Base-by-base conservation (phyloP, 2,888 invertebrate genomes). In the Erynnis tages region DNA sequence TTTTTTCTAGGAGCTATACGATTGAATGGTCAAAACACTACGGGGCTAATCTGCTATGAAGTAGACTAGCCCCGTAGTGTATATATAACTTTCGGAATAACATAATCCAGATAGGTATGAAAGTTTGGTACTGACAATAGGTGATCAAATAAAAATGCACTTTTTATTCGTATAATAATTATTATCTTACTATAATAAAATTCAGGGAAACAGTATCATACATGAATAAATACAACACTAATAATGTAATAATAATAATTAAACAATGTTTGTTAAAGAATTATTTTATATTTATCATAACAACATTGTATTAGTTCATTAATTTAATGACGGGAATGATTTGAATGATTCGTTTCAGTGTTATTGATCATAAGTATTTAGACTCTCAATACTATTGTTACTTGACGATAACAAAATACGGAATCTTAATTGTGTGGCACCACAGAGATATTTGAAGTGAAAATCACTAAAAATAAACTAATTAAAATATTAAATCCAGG, bases 191-290 rank as follows among this genome's bases (percentile, higher is more conserved):
- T 80, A 82, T 82, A 81, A 84, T 87, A 85, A 81, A 87, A 79
- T 87, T 88, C 82, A 85, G 83, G 79, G 81, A 86, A 89, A 88
- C 85, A 81, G 81, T 88, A 87, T 88, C 75, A 87, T 89, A 89
- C 88, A 89, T 75, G 82, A 87, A 87, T 89, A 89, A 89, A 89
- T 87, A 88, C 88, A 86, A 82, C 85, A 81, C 82, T 84, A 86
- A 76, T 80, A 79, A 77, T 81, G 82, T 67, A 82, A 82, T 79
- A 79, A 80, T 79, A 66, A 80, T 78, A 76, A 35, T 73, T 70
- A 67, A 72, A 60, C 54, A 54, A 59, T 55, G 56, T 48, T 58
- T 57, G 73, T 75, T 76, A 76, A 74, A 68, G 67, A 48, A 75
- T 76, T 76, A 27, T 40, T 73, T 76, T 76, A 72, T 74, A 70